Base-by-base conservation (phyloP, 2,797 vertebrate species). In the Callimico goeldii region DNA sequence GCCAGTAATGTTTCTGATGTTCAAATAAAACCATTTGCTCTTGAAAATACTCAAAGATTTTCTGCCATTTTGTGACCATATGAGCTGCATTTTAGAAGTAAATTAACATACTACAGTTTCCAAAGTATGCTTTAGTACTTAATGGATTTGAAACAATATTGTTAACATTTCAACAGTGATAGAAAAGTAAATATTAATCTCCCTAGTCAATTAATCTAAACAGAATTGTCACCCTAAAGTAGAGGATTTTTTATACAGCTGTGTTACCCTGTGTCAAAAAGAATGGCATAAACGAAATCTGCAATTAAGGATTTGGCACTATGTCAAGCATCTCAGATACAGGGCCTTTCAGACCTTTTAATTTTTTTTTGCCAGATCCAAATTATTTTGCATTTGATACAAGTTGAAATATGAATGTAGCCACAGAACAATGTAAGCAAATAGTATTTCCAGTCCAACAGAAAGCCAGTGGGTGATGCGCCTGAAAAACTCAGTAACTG, bases 121-220 rank as follows among this genome's bases (percentile, higher is more conserved):
- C 92, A 61, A 97, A 97, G 43, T 90, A 80, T 96, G 93, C 76
- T 33, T 96, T 97, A 39, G 33, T 93, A 92, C 70, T 96, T 97
- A 98, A 95, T 95, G 79, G 80, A 95, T 96, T 97, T 98, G 97
- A 87, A 61, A 96, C 57, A 95, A 95, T 94, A 93, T 90, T 91
- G 94, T 97, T 97, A 96, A 97, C 67, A 94, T 97, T 98, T 98
- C 94, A 97, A 84, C 91, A 96, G 72, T 95, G 86, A 91, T 96
- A 95, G 41, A 46, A 92, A 97, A 98, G 88, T 97, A 98, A 98
- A 98, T 98, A 98, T 98, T 97, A 98, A 98, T 98, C 85, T 98
- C 96, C 93, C 96, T 95, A 94, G 96, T 90, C 96, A 97, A 97
- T 98, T 98, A 98, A 97, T 97, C 94, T 97, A 73, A 95, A 97